These are phyloP conservation scores for Speoplatyrhinus poulsoni DNA, from an alignment of 2,113 vertebrate species.

Conservation along the genomic window DNA sequence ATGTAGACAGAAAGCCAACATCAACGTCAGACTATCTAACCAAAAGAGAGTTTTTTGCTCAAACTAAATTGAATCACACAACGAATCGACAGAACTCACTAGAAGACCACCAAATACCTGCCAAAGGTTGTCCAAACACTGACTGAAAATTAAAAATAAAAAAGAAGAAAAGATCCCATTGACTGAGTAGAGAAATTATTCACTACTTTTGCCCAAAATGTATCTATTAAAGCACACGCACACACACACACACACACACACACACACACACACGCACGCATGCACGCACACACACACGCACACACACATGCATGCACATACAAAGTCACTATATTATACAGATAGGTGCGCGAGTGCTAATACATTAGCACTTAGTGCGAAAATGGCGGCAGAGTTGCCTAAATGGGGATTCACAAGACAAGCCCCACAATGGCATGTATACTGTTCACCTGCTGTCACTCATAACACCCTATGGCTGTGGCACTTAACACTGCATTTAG, in stretches of 20 bases:
- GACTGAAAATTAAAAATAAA: slow-evolving; percentile 49
- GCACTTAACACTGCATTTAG: slow-evolving; percentile 54
- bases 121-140: slow-evolving; percentile 53
- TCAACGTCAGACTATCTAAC: background rate
- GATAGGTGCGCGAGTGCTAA: background rate
- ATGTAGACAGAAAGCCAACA: background rate
- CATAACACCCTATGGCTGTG: slow-evolving; percentile 36
- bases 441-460: slow-evolving; percentile 68
- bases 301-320: slow-evolving; percentile 21
- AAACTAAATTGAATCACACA: slow-evolving; percentile 33
- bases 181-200: slow-evolving; percentile 49
- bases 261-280: background rate
- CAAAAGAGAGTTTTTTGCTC: slow-evolving; percentile 16
- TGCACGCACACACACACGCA: background rate
- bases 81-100: slow-evolving; percentile 31
- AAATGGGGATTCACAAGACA: slow-evolving; percentile 3
- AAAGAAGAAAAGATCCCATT: slow-evolving; percentile 29
- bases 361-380: background rate
- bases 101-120: slow-evolving; percentile 49
- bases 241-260: slow-evolving; percentile 12
- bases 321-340: slow-evolving; percentile 10
- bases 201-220: slow-evolving; percentile 41
- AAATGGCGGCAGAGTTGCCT: slow-evolving; percentile 28
- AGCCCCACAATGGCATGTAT: slow-evolving; percentile 32
- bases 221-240: slow-evolving; percentile 46